Percentiles rank a stretch among this genome's conserved stretches.
Conservation (phyloP, 2,797 vertebrate species). For the Myotis pilosus region DNA sequence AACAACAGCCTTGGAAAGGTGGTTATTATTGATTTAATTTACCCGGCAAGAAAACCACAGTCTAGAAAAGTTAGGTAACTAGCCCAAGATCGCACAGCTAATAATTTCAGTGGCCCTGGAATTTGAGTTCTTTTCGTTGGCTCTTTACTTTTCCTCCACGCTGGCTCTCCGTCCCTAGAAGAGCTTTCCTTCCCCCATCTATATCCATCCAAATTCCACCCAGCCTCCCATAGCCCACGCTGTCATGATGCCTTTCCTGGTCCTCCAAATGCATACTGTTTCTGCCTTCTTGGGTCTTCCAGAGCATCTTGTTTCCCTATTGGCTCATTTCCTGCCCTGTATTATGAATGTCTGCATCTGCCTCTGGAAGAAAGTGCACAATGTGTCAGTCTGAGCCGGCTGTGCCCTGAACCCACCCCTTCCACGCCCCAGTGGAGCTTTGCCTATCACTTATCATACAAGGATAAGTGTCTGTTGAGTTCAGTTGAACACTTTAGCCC, state of each 20-base stretch:
- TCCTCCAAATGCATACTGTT: background rate
- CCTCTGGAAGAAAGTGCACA: background rate
- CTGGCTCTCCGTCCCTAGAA: background rate
- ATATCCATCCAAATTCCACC: background rate
- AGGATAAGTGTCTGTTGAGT: background rate
- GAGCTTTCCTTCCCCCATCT: background rate
- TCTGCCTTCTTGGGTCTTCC: background rate
- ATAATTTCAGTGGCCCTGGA: background rate
- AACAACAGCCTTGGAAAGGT: background rate
- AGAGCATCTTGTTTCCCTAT: background rate
- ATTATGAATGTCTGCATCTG: background rate
- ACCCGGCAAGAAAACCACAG: background rate
- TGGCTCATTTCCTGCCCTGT: background rate
- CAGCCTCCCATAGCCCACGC: background rate
- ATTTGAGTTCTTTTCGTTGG: background rate
- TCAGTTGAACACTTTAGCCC: background rate
- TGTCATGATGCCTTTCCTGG: background rate
- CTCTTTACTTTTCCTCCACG: background rate
- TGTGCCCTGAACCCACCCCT: background rate
- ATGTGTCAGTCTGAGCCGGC: background rate
- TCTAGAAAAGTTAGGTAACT: background rate
- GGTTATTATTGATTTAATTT: slow-evolving; percentile 19
- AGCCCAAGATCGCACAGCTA: background rate
- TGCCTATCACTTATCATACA: background rate
- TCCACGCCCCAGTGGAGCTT: background rate